Conservation (phyloP, 2,888 invertebrate genomes). For the Carpatolechia fugitivella region DNA sequence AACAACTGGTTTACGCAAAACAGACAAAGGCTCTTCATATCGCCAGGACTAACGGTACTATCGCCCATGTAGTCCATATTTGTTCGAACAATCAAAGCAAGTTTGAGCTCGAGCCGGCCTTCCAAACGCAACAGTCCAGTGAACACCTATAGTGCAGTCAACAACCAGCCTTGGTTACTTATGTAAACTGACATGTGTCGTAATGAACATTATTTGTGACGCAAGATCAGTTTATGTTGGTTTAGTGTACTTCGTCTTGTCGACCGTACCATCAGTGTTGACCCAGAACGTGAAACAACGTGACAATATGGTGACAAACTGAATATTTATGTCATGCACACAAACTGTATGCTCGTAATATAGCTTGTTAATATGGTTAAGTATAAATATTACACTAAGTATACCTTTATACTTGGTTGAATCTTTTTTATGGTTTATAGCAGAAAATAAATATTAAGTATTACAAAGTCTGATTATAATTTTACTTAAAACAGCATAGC, state of each 20-base stretch:
- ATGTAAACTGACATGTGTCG: no score
- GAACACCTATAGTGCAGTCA: not conserved
- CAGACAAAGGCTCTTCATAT: not conserved
- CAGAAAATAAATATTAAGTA: no score
- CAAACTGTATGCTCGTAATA: not conserved
- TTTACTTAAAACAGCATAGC: no score
- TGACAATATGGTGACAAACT: not conserved
- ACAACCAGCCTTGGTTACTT: not conserved
- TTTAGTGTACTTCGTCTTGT: no score
- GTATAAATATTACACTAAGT: no score
- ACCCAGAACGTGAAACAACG: not conserved
- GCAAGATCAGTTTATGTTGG: no score
- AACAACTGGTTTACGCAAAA: not conserved
- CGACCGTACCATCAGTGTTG: not conserved
- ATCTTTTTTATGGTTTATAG: no score
- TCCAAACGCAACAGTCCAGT: conserved; percentile 3
- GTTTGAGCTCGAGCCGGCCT: not conserved
- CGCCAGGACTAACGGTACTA: not conserved
- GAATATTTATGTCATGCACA: not conserved
- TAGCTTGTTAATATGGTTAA: no score
- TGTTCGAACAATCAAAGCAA: not conserved
- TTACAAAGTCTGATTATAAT: no score
- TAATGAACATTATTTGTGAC: no score
- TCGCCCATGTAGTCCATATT: not conserved
- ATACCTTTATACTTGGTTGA: no score